These are phyloP conservation scores for Streptopelia turtur DNA, from an alignment of 2,797 vertebrate species.

Conservation along the genomic window DNA sequence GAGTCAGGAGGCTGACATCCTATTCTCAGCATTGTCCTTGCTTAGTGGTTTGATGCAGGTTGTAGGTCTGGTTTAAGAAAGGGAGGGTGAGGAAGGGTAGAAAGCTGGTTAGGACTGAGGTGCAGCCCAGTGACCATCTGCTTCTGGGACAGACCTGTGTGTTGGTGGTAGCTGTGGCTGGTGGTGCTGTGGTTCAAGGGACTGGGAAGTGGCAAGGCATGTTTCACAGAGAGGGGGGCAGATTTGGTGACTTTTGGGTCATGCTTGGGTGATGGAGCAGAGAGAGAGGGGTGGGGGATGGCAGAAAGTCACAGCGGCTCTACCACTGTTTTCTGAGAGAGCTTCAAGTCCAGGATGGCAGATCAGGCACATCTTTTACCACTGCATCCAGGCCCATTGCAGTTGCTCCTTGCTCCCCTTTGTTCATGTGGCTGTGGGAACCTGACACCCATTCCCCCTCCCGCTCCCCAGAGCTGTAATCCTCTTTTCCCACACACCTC, in stretches of 20 bases:
- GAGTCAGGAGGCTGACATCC: neutral
- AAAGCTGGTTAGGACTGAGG: neutral
- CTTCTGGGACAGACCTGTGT: neutral
- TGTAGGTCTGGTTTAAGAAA: neutral
- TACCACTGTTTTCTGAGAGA: neutral
- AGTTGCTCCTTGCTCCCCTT: neutral
- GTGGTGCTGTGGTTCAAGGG: neutral
- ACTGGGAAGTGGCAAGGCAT: neutral
- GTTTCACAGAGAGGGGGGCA: neutral
- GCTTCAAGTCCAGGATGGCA: neutral
- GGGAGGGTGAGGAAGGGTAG: neutral
- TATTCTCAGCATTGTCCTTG: neutral
- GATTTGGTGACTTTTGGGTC: neutral
- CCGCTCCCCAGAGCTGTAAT: neutral
- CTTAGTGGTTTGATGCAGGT: neutral
- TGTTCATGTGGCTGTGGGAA: slow-evolving; percentile 12
- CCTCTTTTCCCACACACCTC: slow-evolving; percentile 34
- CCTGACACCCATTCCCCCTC: neutral
- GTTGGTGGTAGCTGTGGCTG: neutral
- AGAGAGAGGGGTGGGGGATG: neutral
- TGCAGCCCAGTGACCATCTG: neutral
- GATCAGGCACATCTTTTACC: neutral
- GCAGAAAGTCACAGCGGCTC: neutral
- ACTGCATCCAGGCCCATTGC: neutral
- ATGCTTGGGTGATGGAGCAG: neutral